Evolutionary conservation across 2,113 vertebrate species (phyloP), one percentile per base, ranked within the genome.

Genomic region (Ceyx melanurus): DNA sequence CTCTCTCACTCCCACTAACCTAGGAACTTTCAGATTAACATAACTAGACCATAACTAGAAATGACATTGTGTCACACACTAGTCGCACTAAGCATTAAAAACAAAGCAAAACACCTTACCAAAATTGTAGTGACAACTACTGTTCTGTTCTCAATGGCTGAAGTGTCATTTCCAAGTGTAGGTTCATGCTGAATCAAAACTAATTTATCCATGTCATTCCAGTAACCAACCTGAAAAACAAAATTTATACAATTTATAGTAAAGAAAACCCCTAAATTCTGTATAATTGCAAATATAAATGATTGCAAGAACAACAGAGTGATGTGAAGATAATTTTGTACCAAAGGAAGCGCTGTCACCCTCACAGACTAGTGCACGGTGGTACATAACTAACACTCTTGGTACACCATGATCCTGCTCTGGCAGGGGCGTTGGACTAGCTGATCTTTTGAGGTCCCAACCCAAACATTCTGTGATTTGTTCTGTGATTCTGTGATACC

Each of bases 121-220:
- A 99, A 98, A 96, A 99, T 99, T 87, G 99, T 99, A 66, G 99
- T 99, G 94, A 99, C 99, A 86, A 99, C 98, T 48, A 99, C 99
- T 42, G 99, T 99, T 91, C 99, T 97, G 81, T 99, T 99, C 94
- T 99, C 99, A 92, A 99, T 98, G 15, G 98, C 97, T 28, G 99
- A 98, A 88, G 98, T 98, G 91, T 99, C 99, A 94, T 99, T 99
- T 94, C 98, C 98, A 56, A 98, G 97, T 29, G 97, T 97, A 65
- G 98, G 98, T 48, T 99, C 98, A 82, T 98, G 99, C 96, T 99
- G 99, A 94, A 99, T 98, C 95, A 99, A 95, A 90, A 99, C 99
- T 78, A 99, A 97, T 97, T 99, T 99, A 97, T 99, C 99, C 95
- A 98, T 98, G 93, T 99, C 99, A 3, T 99, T 99, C 99, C 99